These are phyloP conservation scores for Cichlasoma orientale DNA, from an alignment of 2,797 vertebrate genomes.

Conservation along the genomic window DNA sequence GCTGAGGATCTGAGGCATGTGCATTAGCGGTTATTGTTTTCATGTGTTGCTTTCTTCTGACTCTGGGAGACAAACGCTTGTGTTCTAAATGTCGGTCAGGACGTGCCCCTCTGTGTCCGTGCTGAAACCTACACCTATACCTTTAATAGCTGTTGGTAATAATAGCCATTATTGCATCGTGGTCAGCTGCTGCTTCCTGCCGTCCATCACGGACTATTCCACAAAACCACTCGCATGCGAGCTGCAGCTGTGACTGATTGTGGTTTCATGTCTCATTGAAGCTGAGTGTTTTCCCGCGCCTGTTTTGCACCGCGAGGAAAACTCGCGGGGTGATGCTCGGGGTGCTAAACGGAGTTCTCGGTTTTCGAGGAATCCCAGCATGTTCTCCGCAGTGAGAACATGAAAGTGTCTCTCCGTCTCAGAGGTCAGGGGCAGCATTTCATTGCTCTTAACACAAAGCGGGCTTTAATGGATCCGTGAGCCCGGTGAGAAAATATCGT, in stretches of 20 bases:
- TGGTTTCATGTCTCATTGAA: constrained; percentile 22
- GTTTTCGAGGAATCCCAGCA: constrained; percentile 10
- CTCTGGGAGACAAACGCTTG: neutral
- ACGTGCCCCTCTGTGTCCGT: too few species aligned
- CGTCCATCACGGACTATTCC: neutral
- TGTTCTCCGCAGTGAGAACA: neutral
- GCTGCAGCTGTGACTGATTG: constrained; percentile 18
- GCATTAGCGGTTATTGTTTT: neutral
- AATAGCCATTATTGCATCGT: neutral
- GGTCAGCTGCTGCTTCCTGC: neutral
- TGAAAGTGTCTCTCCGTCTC: neutral
- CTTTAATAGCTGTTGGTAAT: neutral
- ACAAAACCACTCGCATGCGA: neutral
- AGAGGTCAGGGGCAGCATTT: constrained; percentile 13
- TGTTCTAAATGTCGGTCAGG: neutral
- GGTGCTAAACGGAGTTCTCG: neutral
- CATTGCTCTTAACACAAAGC: neutral
- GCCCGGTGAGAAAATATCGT: neutral
- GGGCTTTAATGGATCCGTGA: neutral
- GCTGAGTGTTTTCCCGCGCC: neutral
- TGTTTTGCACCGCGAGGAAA: neutral
- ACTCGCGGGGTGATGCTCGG: neutral
- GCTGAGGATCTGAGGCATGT: neutral
- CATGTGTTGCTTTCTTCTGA: too few species aligned
- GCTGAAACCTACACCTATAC: neutral